Evolutionary conservation across 2,797 vertebrate genomes (phyloP).

Genomic region (Pogoniulus pusillus): DNA sequence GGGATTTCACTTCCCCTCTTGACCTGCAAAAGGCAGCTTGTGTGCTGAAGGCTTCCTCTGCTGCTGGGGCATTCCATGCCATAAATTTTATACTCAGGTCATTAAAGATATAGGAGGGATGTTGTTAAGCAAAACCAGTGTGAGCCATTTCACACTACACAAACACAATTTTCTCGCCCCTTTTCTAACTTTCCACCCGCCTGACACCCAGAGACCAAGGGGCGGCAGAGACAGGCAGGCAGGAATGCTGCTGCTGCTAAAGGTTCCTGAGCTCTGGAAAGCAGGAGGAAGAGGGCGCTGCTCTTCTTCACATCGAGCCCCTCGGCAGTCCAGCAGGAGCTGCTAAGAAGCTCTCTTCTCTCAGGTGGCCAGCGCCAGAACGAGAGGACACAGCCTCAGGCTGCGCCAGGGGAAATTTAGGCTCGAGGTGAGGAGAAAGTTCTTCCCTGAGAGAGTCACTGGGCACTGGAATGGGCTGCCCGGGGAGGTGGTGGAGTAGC

Average conservation of each 20-base stretch:
- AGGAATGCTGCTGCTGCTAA: not conserved
- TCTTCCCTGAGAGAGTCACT: too few species aligned
- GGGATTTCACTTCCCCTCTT: not conserved
- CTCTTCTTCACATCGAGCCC: not conserved
- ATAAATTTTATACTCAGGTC: slow-evolving; percentile 26
- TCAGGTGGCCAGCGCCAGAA: too few species aligned
- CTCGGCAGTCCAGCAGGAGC: fast-evolving
- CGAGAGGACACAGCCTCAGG: too few species aligned
- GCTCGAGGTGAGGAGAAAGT: too few species aligned
- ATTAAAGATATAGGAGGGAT: slow-evolving; percentile 32
- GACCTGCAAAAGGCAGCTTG: not conserved
- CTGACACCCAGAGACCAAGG: not conserved
- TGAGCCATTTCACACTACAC: not conserved
- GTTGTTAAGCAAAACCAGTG: not conserved
- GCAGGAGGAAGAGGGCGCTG: slow-evolving; percentile 31
- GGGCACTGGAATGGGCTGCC: too few species aligned
- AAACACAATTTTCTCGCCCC: not conserved
- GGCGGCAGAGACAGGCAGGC: not conserved
- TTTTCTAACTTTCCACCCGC: not conserved
- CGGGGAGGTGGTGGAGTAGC: too few species aligned
- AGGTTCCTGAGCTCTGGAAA: not conserved
- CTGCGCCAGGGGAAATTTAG: too few species aligned
- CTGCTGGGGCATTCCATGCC: not conserved
- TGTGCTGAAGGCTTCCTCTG: not conserved
- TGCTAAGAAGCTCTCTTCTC: too few species aligned